phyloP scores from a whole-genome alignment of 2,888 invertebrate genomes.

The Campoplex nolae region DNA sequence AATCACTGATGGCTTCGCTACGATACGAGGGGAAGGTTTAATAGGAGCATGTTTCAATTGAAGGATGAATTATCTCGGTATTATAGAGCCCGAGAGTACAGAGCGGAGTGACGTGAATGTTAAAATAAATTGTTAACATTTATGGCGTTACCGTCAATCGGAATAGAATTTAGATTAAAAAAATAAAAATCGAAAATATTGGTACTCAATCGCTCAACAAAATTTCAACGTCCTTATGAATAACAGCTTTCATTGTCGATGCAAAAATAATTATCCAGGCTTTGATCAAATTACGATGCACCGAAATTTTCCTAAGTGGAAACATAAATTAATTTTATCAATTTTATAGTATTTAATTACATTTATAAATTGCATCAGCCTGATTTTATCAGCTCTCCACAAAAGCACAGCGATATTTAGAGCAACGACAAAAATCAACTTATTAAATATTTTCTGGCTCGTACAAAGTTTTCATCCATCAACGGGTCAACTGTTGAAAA shows the following conservation, averaged over 20 bases:
- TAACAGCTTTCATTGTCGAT: not conserved
- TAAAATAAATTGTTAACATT: not conserved
- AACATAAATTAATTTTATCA: constrained; percentile 18
- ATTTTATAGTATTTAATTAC: constrained; percentile 8
- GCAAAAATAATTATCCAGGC: constrained; percentile 1
- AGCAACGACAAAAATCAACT: not conserved
- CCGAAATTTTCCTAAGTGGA: not conserved
- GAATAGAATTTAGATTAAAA: not conserved
- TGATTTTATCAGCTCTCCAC: constrained; percentile 17
- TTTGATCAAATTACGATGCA: not conserved
- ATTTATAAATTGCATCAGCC: constrained; percentile 20
- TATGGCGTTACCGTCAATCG: not conserved
- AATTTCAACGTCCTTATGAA: not conserved
- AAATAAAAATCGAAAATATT: not conserved
- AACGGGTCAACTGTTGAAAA: no score
- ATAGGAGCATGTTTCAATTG: constrained; percentile 40
- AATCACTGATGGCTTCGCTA: constrained; percentile 28
- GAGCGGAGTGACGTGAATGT: constrained; percentile 3
- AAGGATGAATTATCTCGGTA: constrained; percentile 9
- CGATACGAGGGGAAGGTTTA: not conserved
- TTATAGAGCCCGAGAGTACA: constrained; percentile 5
- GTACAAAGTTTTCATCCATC: not conserved
- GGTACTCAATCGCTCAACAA: not conserved
- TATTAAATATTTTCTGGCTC: not conserved
- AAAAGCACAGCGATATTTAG: not conserved